These are phyloP conservation scores for Coregonus clupeaformis DNA, from an alignment of 2,113 vertebrate genomes.

Conservation along the genomic window DNA sequence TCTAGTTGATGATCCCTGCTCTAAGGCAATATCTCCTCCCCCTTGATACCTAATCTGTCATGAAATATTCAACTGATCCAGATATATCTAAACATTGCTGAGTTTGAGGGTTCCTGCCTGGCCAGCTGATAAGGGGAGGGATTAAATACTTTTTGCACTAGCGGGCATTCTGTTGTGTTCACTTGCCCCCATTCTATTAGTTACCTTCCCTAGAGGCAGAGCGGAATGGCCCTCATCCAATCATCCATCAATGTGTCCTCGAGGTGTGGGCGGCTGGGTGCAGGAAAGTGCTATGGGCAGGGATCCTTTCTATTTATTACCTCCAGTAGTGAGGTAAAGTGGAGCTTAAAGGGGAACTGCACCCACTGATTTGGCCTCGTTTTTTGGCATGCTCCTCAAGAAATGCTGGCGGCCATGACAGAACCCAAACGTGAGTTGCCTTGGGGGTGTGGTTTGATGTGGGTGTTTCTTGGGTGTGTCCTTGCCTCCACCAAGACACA, in stretches of 20 bases:
- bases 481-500: too few relatives aligned
- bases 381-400: too few relatives aligned
- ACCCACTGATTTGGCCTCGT: too few relatives aligned
- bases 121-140: constrained; percentile 21
- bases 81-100: constrained; percentile 12
- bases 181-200: constrained; percentile 49
- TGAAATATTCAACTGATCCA: constrained; percentile 33
- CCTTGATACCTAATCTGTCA: constrained; percentile 15
- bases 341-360: constrained; percentile 21
- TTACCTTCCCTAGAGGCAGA: constrained; percentile 46
- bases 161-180: constrained; percentile 17
- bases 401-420: too few relatives aligned
- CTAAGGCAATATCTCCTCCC: constrained; percentile 17
- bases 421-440: too few relatives aligned
- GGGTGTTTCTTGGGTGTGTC: too few relatives aligned
- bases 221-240: constrained; percentile 50
- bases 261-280: constrained; percentile 24
- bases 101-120: constrained; percentile 13
- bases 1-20: too few relatives aligned
- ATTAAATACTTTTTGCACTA: constrained; percentile 28
- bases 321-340: constrained; percentile 32
- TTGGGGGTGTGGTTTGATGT: too few relatives aligned
- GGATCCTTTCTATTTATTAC: constrained; percentile 37
- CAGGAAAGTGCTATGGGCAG: constrained; percentile 38
- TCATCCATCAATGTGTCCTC: constrained; percentile 55